Conservation (phyloP, 2,113 vertebrate species). For the Spea bombifrons region DNA sequence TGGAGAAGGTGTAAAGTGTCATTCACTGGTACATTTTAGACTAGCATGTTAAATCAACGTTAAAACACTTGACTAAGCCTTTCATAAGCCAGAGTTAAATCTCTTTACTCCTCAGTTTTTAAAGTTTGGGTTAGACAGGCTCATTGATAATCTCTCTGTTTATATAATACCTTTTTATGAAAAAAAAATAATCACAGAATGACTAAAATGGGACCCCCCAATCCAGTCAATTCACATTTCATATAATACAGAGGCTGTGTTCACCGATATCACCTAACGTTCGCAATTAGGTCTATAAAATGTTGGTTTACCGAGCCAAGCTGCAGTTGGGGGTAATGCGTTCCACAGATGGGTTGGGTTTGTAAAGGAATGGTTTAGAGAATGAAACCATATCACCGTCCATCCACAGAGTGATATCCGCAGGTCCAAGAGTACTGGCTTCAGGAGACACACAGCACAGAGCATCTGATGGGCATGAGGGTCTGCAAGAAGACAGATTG, state of each 20-base stretch:
- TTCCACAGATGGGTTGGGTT: conserved; percentile 71
- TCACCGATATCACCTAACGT: neutral
- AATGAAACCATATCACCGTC: conserved; percentile 74
- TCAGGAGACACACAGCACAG: conserved; percentile 58
- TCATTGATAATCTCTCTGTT: neutral
- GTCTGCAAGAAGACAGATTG: conserved; percentile 49
- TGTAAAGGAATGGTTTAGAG: conserved; percentile 78
- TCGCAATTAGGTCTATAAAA: no score
- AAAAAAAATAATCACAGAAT: neutral
- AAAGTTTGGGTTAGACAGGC: neutral
- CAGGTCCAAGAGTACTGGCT: conserved; percentile 1
- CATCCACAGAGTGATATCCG: conserved; percentile 68
- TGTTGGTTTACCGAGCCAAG: conserved; percentile 60
- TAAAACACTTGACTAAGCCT: neutral
- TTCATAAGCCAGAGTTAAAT: neutral
- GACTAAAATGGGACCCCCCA: neutral
- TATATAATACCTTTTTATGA: neutral
- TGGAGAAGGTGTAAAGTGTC: no score
- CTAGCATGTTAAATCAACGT: neutral
- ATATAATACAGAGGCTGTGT: neutral
- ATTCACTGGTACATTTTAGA: no score
- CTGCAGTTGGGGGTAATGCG: conserved; percentile 77
- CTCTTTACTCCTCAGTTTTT: neutral
- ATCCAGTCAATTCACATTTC: neutral
- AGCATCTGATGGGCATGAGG: neutral